Evolutionary conservation across 2,113 vertebrate genomes (phyloP).

Genomic region (Corythoichthys haematopterus): DNA sequence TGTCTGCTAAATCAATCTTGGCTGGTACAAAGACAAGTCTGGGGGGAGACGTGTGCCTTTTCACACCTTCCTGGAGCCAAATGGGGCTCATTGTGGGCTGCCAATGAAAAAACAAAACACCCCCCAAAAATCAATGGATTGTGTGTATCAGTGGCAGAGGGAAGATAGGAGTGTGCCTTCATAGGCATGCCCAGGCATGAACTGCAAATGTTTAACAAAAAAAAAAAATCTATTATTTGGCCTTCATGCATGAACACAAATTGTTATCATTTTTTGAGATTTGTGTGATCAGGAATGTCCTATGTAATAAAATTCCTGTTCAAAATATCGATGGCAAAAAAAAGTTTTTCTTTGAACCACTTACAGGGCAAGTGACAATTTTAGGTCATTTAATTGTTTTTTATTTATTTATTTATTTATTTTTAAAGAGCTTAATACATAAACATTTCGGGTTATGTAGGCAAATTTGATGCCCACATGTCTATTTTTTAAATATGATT

Average conservation of each 20-base stretch:
- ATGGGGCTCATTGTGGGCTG: slow-evolving; percentile 59
- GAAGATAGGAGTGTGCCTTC: slow-evolving; percentile 27
- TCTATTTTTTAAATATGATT: too few species aligned
- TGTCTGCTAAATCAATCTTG: slow-evolving; percentile 62
- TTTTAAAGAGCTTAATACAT: too few species aligned
- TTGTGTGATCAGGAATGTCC: not conserved
- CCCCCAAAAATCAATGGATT: slow-evolving; percentile 23
- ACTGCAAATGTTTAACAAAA: not conserved
- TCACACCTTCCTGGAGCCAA: slow-evolving; percentile 72
- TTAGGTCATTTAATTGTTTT: too few species aligned
- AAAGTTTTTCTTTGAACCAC: not conserved
- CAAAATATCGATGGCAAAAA: not conserved
- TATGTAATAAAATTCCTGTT: not conserved
- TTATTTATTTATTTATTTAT: too few species aligned
- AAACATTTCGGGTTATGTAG: too few species aligned
- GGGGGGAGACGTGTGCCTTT: slow-evolving; percentile 51
- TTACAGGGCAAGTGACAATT: not conserved
- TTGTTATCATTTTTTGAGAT: slow-evolving; percentile 9
- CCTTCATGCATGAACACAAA: not conserved
- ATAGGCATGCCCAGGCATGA: slow-evolving; percentile 61
- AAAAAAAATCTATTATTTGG: slow-evolving; percentile 33
- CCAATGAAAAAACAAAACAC: not conserved
- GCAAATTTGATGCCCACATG: too few species aligned
- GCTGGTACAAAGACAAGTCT: slow-evolving; percentile 50
- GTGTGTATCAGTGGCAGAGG: slow-evolving; percentile 53